Percentiles rank a stretch among this genome's conserved stretches.
Conservation (phyloP, 2,888 invertebrate species). For the Acronicta leporina region DNA sequence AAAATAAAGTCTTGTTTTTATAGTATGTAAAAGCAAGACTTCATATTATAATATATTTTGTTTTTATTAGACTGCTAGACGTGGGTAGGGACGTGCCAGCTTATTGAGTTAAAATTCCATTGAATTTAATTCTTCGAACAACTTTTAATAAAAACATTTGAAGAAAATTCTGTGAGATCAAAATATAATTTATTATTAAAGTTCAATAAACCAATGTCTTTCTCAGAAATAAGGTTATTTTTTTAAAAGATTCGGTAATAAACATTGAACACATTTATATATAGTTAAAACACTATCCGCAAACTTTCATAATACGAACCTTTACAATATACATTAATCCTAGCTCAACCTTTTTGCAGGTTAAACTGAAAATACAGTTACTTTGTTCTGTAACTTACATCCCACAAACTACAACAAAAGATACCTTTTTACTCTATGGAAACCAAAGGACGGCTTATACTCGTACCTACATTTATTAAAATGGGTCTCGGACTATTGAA, state of each 20-base stretch:
- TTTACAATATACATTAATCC: conserved; percentile 21
- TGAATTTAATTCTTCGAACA: not conserved
- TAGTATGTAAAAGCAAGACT: not conserved
- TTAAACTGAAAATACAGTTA: conserved; percentile 18
- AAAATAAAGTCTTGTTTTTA: too few species aligned
- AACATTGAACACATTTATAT: too few species aligned
- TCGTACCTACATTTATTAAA: conserved; percentile 33
- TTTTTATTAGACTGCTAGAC: not conserved
- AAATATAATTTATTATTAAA: not conserved
- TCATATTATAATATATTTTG: not conserved
- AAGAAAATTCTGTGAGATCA: not conserved
- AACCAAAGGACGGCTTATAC: conserved; percentile 16
- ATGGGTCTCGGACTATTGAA: conserved; percentile 23
- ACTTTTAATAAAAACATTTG: not conserved
- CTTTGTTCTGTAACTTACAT: conserved; percentile 13
- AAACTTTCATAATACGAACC: conserved; percentile 13
- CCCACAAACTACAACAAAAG: conserved; percentile 26
- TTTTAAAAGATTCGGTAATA: not conserved
- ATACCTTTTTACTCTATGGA: conserved; percentile 30
- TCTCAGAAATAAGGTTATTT: not conserved
- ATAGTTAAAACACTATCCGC: conserved; percentile 3
- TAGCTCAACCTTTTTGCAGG: conserved; percentile 21
- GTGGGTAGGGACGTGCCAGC: too few species aligned
- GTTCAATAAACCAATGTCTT: not conserved
- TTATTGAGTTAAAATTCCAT: not conserved